Evolutionary conservation across 2,888 invertebrate genomes (phyloP).

Genomic region (Campoplex capitator): DNA sequence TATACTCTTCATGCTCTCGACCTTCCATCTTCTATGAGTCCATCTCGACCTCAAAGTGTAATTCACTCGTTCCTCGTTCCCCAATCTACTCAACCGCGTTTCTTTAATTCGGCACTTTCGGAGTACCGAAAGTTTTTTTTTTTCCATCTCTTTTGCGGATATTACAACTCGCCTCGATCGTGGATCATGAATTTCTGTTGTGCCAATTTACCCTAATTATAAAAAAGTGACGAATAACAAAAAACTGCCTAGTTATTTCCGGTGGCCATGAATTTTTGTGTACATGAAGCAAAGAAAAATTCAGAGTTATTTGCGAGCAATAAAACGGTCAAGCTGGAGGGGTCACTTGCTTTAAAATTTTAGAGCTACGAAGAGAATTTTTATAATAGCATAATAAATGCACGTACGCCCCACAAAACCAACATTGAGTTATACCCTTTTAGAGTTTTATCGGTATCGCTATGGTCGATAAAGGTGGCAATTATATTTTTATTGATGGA

Average conservation of each 20-base stretch:
- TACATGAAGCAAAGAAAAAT: not conserved
- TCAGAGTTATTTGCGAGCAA: not conserved
- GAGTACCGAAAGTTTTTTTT: not conserved
- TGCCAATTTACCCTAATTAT: not conserved
- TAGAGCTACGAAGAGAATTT: not conserved
- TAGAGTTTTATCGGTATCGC: not conserved
- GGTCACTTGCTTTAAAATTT: not conserved
- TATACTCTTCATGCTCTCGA: slow-evolving; percentile 50
- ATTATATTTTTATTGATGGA: not conserved
- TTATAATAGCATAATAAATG: not conserved
- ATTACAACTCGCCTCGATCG: not conserved
- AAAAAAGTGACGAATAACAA: not conserved
- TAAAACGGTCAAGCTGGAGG: not conserved
- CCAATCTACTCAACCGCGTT: slow-evolving; percentile 9
- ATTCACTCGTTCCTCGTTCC: not conserved
- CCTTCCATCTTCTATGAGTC: slow-evolving; percentile 33
- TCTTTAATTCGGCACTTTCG: slow-evolving; percentile 20
- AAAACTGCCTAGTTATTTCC: not conserved
- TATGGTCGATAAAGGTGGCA: not conserved
- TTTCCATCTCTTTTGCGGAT: not conserved
- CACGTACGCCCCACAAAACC: not conserved
- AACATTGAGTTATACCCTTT: not conserved
- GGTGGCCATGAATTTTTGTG: not conserved
- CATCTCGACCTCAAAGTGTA: slow-evolving; percentile 2
- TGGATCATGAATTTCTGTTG: not conserved